Evolutionary conservation across 2,888 invertebrate genomes (phyloP), one percentile per base, ranked within the genome.

Genomic region (Athripsodes cinereus): DNA sequence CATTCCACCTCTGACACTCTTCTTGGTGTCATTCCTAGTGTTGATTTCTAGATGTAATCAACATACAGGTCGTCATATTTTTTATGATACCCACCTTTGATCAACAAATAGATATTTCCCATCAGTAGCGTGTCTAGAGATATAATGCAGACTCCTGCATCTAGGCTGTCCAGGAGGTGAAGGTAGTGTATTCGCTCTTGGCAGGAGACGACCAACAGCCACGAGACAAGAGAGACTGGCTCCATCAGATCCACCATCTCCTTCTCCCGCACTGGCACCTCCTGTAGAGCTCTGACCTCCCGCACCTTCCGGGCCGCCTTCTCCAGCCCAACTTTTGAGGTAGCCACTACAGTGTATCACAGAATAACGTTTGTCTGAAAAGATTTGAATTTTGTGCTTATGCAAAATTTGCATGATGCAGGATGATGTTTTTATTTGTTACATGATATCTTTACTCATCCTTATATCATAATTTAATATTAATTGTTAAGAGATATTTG

Each of bases 331-430:
- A 0, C 94, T 91, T 70, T 96, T 96, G 40, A 96, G 74, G 70
- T 95, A 96, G 0, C 96, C 96, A 2, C 92, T 94, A 69, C 93
- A 96, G 69, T 95, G 94, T 53, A 96, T 89, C 5, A 93, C 90
- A 66, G 85, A 87, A 74, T 91, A 96, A 69, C 90, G 92, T 71
- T 87, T 86, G 69, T 93, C 92, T 80, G 74, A 62, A 69, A 48
- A 55, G 10, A 26, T 3, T 26, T 26, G n/a, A n/a, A n/a, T n/a
- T n/a, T n/a, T n/a, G n/a, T n/a, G n/a, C n/a, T n/a, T n/a, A n/a
- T n/a, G n/a, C n/a, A n/a, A n/a, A n/a, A n/a, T n/a, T n/a, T n/a
- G n/a, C n/a, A n/a, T n/a, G n/a, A n/a, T n/a, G n/a, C n/a, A n/a
- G n/a, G n/a, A n/a, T n/a, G n/a, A n/a, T n/a, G n/a, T n/a, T n/a